phyloP scores from a whole-genome alignment of 2,888 invertebrate species.

The Trichogramma dendrolimi region DNA sequence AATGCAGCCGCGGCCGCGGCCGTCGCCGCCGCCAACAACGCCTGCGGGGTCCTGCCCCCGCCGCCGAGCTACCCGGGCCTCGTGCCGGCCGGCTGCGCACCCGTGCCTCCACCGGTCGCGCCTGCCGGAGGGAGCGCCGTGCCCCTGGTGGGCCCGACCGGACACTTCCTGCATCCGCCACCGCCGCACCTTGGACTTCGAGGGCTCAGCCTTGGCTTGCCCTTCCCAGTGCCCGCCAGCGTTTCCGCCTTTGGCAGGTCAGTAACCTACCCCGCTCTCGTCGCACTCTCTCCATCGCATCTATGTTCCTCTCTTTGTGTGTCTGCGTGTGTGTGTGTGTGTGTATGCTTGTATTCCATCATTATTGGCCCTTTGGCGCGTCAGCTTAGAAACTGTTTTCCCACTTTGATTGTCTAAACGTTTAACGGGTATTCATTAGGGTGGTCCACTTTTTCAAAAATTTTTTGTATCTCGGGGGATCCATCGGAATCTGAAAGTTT shows the following conservation, averaged over 20 bases:
- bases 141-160: slow-evolving; percentile 26
- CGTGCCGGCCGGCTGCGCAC: not conserved
- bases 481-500: too few relatives aligned
- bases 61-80: slow-evolving; percentile 45
- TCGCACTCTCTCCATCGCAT: too few relatives aligned
- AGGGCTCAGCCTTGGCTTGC: slow-evolving; percentile 48
- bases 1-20: slow-evolving; percentile 31
- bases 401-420: too few relatives aligned
- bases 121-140: slow-evolving; percentile 20
- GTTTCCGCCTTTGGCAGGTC: slow-evolving; percentile 49
- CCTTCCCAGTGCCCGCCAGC: slow-evolving; percentile 45
- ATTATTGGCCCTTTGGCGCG: too few relatives aligned
- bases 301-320: too few relatives aligned
- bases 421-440: too few relatives aligned
- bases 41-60: slow-evolving; percentile 41
- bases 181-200: slow-evolving; percentile 49
- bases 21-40: slow-evolving; percentile 18
- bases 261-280: slow-evolving; percentile 15
- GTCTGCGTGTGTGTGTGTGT: too few relatives aligned
- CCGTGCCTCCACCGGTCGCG: not conserved
- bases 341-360: too few relatives aligned
- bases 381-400: too few relatives aligned
- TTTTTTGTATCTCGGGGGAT: too few relatives aligned
- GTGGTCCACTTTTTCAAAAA: too few relatives aligned
- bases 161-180: slow-evolving; percentile 47